phyloP scores from a whole-genome alignment of 2,113 vertebrate genomes.

The Geothlypis trichas region DNA sequence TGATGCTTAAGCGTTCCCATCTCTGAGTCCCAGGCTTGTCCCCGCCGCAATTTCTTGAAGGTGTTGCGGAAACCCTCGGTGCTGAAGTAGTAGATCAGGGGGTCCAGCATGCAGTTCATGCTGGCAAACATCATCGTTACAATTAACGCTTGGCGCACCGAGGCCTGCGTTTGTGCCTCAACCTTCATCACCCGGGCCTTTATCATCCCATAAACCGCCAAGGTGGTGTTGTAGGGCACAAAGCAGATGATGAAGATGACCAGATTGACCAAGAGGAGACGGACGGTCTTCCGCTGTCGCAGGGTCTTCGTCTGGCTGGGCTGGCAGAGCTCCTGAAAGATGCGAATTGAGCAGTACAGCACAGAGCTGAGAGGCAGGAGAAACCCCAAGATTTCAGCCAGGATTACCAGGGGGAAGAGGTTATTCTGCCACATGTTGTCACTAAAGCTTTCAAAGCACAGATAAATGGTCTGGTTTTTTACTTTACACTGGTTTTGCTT shows the following conservation, averaged over 20 bases:
- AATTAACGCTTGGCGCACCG: constrained; percentile 65
- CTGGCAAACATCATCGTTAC: constrained; percentile 72
- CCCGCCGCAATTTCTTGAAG: constrained; percentile 59
- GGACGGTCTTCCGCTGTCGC: constrained; percentile 70
- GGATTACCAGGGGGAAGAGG: constrained; percentile 72
- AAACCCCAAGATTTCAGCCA: constrained; percentile 78
- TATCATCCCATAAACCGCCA: constrained; percentile 76
- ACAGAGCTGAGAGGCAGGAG: constrained; percentile 75
- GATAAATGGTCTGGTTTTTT: background rate
- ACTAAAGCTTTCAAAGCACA: constrained; percentile 80
- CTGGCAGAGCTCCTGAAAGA: constrained; percentile 71
- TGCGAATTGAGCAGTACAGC: constrained; percentile 65
- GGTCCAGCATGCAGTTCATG: constrained; percentile 79
- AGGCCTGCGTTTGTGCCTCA: background rate
- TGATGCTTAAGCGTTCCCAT: background rate
- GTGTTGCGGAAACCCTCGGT: constrained; percentile 81
- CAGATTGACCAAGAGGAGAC: constrained; percentile 77
- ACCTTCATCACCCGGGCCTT: constrained; percentile 59
- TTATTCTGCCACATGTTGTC: constrained; percentile 66
- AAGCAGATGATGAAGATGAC: constrained; percentile 82
- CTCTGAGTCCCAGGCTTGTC: constrained; percentile 25
- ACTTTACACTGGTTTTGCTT: constrained; percentile 56
- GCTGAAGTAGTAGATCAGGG: constrained; percentile 81
- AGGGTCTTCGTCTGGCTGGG: constrained; percentile 28
- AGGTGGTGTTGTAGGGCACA: constrained; percentile 77